Conservation (phyloP, 2,888 invertebrate genomes). For the Torymus auratus region DNA sequence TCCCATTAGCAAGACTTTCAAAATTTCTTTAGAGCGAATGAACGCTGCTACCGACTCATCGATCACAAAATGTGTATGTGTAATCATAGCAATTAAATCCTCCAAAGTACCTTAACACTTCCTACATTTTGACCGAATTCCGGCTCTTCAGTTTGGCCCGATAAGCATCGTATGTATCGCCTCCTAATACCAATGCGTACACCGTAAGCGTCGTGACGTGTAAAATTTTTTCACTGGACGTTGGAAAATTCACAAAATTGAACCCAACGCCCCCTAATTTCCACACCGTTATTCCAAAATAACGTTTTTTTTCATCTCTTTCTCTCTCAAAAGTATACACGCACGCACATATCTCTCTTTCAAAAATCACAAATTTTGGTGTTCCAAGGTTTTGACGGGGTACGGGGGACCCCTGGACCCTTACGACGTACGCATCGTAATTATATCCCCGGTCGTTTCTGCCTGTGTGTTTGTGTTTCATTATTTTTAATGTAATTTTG, state of each 20-base stretch:
- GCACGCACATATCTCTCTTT: neutral
- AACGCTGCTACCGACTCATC: neutral
- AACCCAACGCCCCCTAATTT: no score
- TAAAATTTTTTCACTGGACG: no score
- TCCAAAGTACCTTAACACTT: neutral
- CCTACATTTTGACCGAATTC: neutral
- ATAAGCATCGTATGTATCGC: neutral
- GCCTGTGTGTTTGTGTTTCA: neutral
- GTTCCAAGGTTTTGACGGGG: neutral
- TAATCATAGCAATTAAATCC: neutral
- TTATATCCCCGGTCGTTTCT: no score
- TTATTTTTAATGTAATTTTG: neutral
- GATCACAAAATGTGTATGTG: neutral
- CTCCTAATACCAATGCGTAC: no score
- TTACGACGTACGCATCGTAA: neutral
- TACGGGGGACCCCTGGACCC: neutral
- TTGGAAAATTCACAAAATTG: no score
- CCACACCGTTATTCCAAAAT: no score
- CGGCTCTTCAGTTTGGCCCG: neutral
- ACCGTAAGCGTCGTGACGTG: no score
- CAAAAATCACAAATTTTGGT: neutral
- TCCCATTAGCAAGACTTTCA: constrained; percentile 15
- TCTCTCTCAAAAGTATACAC: neutral
- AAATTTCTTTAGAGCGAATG: neutral
- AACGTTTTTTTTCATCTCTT: neutral